Evolutionary conservation across 1,140 invertebrate genomes (phyloP).

Genomic region (Cherax quadricarinatus): DNA sequence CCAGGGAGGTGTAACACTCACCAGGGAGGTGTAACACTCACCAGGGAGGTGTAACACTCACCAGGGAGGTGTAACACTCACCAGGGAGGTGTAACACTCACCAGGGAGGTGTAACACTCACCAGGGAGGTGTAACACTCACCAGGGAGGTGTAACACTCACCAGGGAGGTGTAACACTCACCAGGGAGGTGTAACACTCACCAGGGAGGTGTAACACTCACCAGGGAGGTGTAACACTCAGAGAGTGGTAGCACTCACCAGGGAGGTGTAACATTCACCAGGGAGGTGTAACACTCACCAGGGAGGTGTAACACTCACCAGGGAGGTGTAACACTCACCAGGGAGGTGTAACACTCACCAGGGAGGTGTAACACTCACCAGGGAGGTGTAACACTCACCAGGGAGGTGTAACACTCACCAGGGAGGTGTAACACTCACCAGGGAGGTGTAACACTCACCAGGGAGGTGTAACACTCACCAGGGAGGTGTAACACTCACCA

Average conservation of each 20-base stretch:
- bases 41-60: conserved; percentile 92
- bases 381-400: too few species aligned
- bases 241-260: too few species aligned
- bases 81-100: conserved; percentile 75
- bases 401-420: conserved; percentile 80
- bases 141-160: conserved; percentile 75
- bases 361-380: conserved; percentile 90
- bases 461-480: conserved; percentile 80
- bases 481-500: conserved; percentile 90
- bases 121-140: too few species aligned
- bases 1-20: too few species aligned
- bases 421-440: conserved; percentile 90
- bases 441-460: too few species aligned
- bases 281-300: conserved; percentile 80
- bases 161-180: conserved; percentile 92
- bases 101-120: conserved; percentile 92
- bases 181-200: too few species aligned
- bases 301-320: conserved; percentile 90
- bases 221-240: conserved; percentile 92
- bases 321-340: too few species aligned
- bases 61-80: too few species aligned
- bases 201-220: conserved; percentile 75
- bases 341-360: conserved; percentile 80
- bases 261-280: too few species aligned
- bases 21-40: conserved; percentile 75